Evolutionary conservation across 2,113 vertebrate species (phyloP), one percentile per base, ranked within the genome.

Genomic region (Bombycilla garrulus): DNA sequence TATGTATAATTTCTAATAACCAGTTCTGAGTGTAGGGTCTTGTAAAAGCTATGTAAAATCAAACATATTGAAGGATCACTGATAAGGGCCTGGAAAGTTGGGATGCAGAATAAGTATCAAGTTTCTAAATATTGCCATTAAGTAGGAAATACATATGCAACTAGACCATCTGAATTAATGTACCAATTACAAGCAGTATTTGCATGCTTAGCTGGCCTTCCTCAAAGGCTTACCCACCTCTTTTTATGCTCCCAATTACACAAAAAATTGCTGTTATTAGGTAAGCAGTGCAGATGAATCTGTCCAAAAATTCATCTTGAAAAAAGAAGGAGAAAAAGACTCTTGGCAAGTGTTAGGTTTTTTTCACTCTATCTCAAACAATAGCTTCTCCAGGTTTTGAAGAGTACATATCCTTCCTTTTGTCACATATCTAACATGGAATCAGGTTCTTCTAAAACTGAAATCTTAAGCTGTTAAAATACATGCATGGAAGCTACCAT

Each of bases 141-240:
- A 80, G 42, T 61, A 85, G 54, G 38, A 93, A 96, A 92, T 86
- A 67, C 67, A 93, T 77, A 93, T 71, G 67, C 90, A 96, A 83
- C 74, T 47, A 93, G 79, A 93, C 91, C 40, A 92, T 72, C 88
- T 83, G 74, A 94, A 88, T 96, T 92, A 95, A 83, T 64, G 79
- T 88, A 78, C 64, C 81, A 96, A 86, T 96, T 96, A 94, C 92
- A 92, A 96, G 74, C 35, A 62, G 29, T 9, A n/a, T 91, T 96
- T 95, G 50, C 71, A 93, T 88, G 81, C 80, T 77, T 95, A 91
- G 54, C 29, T 93, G 67, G 38, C 67, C 91, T 93, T 90, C 44
- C 71, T 83, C 92, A 95, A 92, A 95, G 84, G 50, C 71, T 77
- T 77, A 88, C 42, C 81, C 66, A 86, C 74, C 74, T 94, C 90